phyloP scores from a whole-genome alignment of 2,888 invertebrate genomes.

The Cataglyphis livida region DNA sequence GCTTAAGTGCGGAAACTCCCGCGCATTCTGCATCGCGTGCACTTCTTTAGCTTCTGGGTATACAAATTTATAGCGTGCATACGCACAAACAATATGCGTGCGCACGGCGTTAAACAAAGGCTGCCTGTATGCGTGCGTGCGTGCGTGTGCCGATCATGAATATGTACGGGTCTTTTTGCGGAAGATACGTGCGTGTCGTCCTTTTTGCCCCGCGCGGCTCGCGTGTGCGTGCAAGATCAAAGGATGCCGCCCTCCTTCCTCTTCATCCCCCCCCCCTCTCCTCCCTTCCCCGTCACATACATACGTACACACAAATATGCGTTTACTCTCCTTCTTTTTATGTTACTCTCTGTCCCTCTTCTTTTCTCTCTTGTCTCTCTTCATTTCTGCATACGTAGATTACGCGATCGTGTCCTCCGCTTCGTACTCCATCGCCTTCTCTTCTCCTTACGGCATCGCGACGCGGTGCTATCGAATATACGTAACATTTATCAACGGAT shows the following conservation, averaged over 20 bases:
- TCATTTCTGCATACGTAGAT: constrained; percentile 65
- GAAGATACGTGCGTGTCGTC: constrained; percentile 77
- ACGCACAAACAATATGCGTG: constrained; percentile 80
- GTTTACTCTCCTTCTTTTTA: constrained; percentile 36
- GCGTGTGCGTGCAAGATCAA: constrained; percentile 80
- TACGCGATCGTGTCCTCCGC: constrained; percentile 61
- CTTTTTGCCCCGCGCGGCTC: constrained; percentile 70
- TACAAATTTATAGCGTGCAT: constrained; percentile 79
- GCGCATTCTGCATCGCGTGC: constrained; percentile 74
- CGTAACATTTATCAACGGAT: constrained; percentile 57
- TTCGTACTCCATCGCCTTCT: background rate
- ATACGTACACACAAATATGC: constrained; percentile 21
- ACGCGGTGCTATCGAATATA: constrained; percentile 21
- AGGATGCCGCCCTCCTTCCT: constrained; percentile 79
- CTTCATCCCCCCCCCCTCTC: constrained; percentile 62
- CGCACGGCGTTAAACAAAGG: constrained; percentile 76
- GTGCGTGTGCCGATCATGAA: constrained; percentile 72
- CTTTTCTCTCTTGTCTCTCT: constrained; percentile 35
- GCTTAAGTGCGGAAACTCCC: constrained; percentile 79
- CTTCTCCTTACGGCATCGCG: constrained; percentile 28
- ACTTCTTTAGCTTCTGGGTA: constrained; percentile 68
- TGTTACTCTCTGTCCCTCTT: constrained; percentile 38
- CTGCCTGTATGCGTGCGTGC: constrained; percentile 54
- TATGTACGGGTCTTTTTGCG: constrained; percentile 74
- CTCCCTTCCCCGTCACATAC: background rate